Base-by-base conservation (phyloP, 37 sponge, comb jelly and placozoan species). In the Halisarca cf. caerulea region DNA sequence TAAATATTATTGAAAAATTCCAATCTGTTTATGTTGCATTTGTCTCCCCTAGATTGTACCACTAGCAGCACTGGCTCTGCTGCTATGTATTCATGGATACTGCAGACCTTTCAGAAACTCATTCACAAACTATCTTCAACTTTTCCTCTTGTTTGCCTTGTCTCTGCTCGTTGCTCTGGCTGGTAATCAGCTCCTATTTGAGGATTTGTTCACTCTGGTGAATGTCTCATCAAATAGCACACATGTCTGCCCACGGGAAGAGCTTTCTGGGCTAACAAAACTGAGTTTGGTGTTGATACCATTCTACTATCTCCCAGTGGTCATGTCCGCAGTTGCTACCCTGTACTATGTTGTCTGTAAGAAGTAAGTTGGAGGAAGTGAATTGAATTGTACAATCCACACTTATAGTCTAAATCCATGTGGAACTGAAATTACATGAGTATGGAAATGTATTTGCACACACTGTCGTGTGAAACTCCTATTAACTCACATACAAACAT, bases 291-390 rank as follows among this genome's bases (percentile, higher is more conserved):
- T 89, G 0, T 69, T 90, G 0, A 21, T 62, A 6, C 78, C 62
- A 15, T 87, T 93, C 72, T 89, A 85, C 74, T 93, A 85, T 59
- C 45, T 90, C 32, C 88, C 90, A 66, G 42, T 86, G 15, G 34
- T 66, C 4, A n/a, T 93, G 69, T 18, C 88, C 20, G 51, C 87
- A 0, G 25, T 27, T 35, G 71, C 68, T 8, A 14, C 58, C 30
- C 44, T 55, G 1, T 61, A 23, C 30, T 61, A 61, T 27, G 5
- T 20, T 23, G 5, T 61, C 6, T n/a, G n/a, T n/a, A n/a, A n/a
- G n/a, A n/a, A n/a, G n/a, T n/a, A n/a, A n/a, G n/a, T n/a, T n/a
- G n/a, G n/a, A n/a, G n/a, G n/a, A n/a, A n/a, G n/a, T n/a, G n/a
- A n/a, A n/a, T n/a, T n/a, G n/a, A n/a, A n/a, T n/a, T n/a, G n/a